These are phyloP conservation scores for Limanda limanda DNA, from an alignment of 2,113 vertebrate genomes.

Conservation along the genomic window DNA sequence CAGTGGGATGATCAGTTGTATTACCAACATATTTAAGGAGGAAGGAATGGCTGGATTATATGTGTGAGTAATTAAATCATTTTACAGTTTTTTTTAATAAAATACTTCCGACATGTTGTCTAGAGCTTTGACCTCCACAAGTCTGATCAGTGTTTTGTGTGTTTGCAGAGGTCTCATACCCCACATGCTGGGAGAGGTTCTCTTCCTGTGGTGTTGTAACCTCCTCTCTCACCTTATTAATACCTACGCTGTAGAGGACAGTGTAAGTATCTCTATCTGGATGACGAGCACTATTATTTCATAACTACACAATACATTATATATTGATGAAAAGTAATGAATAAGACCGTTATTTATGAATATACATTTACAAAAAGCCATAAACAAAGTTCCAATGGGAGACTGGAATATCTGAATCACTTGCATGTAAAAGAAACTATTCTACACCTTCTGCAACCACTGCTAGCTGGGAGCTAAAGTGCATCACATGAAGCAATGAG, in stretches of 20 bases:
- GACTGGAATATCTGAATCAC: no score
- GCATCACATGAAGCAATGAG: background rate
- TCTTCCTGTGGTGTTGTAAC: slow-evolving; percentile 94
- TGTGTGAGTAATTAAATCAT: slow-evolving; percentile 78
- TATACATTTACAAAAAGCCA: no score
- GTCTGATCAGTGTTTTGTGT: slow-evolving; percentile 7
- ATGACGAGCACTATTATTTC: no score
- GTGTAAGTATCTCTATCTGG: slow-evolving; percentile 80
- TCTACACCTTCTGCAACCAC: no score
- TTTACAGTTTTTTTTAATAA: background rate
- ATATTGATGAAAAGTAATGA: no score
- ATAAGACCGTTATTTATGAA: no score
- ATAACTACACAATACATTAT: no score
- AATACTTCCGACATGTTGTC: background rate
- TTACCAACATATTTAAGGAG: slow-evolving; percentile 88
- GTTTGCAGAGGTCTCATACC: slow-evolving; percentile 87
- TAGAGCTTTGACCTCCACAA: background rate
- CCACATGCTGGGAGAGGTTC: slow-evolving; percentile 89
- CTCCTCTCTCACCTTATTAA: slow-evolving; percentile 93
- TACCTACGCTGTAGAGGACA: slow-evolving; percentile 90
- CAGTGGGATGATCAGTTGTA: slow-evolving; percentile 86
- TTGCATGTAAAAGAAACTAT: no score
- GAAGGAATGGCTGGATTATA: slow-evolving; percentile 92
- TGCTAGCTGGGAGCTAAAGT: background rate
- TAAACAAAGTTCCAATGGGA: no score